These are phyloP conservation scores for Hofmannophila pseudospretella DNA, from an alignment of 2,888 invertebrate species.

Conservation along the genomic window DNA sequence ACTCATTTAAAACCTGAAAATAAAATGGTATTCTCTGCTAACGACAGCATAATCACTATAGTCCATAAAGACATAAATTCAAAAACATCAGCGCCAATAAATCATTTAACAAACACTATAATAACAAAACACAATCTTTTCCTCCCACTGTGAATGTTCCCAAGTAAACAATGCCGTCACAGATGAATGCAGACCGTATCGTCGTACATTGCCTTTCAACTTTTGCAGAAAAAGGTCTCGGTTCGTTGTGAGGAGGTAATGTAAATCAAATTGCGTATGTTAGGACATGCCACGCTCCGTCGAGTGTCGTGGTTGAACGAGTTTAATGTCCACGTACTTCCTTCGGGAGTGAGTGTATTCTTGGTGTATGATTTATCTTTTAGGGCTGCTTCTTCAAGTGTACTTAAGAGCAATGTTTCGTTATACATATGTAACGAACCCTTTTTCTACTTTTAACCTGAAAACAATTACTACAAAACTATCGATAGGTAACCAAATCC, in stretches of 20 bases:
- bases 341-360: conserved; percentile 24
- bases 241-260: conserved; percentile 10
- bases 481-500: no score
- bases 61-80: no score
- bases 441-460: no score
- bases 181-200: conserved; percentile 20
- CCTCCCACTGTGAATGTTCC: neutral
- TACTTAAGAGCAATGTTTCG: no score
- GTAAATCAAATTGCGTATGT: conserved; percentile 19
- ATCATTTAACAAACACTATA: no score
- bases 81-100: no score
- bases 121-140: neutral
- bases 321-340: conserved; percentile 49
- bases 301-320: conserved; percentile 47
- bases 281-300: conserved; percentile 39
- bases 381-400: neutral
- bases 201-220: neutral
- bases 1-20: no score
- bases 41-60: no score
- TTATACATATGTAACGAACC: no score
- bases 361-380: conserved; percentile 10
- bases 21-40: no score
- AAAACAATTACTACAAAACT: no score
- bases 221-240: conserved; percentile 17
- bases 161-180: conserved; percentile 28